Conservation (phyloP, 64 coral and sea anemone genomes). For the Orbicella faveolata region DNA sequence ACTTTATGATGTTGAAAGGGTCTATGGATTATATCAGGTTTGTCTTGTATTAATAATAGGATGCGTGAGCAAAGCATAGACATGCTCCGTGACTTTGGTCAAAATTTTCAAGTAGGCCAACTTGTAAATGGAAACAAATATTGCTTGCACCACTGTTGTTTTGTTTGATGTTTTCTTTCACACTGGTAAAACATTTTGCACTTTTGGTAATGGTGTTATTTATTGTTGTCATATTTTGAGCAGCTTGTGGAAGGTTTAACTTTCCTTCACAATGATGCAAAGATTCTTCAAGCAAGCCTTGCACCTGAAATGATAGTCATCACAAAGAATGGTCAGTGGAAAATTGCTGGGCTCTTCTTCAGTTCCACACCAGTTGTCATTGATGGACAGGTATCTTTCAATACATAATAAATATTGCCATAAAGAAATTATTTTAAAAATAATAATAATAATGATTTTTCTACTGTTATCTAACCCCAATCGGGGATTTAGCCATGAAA, state of each 20-base stretch:
- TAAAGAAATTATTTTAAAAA: too few species aligned
- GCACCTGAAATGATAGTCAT: slow-evolving; percentile 76
- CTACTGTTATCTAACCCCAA: too few species aligned
- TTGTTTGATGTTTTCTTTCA: background rate
- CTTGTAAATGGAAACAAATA: background rate
- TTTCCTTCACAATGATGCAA: slow-evolving; percentile 99
- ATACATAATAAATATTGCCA: too few species aligned
- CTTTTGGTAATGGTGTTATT: background rate
- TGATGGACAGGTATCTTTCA: slow-evolving; percentile 67
- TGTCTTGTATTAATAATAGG: background rate
- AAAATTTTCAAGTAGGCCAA: too few species aligned
- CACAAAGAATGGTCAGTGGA: slow-evolving; percentile 96
- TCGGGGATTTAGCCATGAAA: too few species aligned
- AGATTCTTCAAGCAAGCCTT: slow-evolving; percentile 84
- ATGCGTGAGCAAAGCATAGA: background rate
- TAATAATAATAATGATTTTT: too few species aligned
- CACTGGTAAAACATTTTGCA: too few species aligned
- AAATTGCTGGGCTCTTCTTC: slow-evolving; percentile 87
- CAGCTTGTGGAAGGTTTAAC: slow-evolving; percentile 92
- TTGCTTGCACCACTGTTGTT: background rate
- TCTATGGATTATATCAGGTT: slow-evolving; percentile 97
- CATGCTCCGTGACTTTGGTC: too few species aligned
- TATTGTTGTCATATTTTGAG: background rate
- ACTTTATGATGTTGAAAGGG: slow-evolving; percentile 95
- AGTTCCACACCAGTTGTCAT: slow-evolving; percentile 77